Evolutionary conservation across 2,888 invertebrate species (phyloP).

Genomic region (Drosophila glabriapex): DNA sequence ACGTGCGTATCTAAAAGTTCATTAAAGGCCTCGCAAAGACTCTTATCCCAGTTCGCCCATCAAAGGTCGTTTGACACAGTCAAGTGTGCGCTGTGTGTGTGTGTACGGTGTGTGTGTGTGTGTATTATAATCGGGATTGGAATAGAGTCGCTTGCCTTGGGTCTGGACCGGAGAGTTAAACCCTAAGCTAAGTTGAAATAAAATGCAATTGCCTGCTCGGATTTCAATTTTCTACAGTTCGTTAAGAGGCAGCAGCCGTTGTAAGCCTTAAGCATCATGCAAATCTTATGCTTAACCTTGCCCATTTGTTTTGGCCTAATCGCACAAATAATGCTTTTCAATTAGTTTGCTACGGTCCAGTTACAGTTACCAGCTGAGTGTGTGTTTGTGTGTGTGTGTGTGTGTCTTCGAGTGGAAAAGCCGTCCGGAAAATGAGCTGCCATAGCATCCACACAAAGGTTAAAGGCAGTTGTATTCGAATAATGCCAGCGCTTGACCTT

Average conservation of each 20-base stretch:
- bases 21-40: conserved; percentile 60
- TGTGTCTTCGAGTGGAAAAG: conserved; percentile 45
- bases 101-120: neutral
- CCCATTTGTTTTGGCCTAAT: conserved; percentile 78
- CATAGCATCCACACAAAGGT: neutral
- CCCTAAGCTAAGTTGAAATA: conserved; percentile 62
- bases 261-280: conserved; percentile 56
- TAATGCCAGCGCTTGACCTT: conserved; percentile 9
- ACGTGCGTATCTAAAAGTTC: conserved; percentile 78
- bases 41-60: conserved; percentile 66
- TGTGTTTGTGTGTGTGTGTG: conserved; percentile 3
- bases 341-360: conserved; percentile 76
- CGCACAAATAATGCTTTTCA: conserved; percentile 78
- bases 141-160: conserved; percentile 19
- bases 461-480: neutral
- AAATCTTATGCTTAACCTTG: conserved; percentile 75
- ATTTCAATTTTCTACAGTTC: conserved; percentile 67
- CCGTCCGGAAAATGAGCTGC: conserved; percentile 30
- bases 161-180: conserved; percentile 20
- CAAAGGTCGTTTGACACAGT: conserved; percentile 75
- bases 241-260: conserved; percentile 46
- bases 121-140: conserved; percentile 5
- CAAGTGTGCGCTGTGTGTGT: conserved; percentile 42
- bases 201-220: conserved; percentile 72
- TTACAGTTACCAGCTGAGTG: conserved; percentile 44